Base-by-base conservation (phyloP, 2,113 vertebrate species). In the Romanogobio albipinnatus region DNA sequence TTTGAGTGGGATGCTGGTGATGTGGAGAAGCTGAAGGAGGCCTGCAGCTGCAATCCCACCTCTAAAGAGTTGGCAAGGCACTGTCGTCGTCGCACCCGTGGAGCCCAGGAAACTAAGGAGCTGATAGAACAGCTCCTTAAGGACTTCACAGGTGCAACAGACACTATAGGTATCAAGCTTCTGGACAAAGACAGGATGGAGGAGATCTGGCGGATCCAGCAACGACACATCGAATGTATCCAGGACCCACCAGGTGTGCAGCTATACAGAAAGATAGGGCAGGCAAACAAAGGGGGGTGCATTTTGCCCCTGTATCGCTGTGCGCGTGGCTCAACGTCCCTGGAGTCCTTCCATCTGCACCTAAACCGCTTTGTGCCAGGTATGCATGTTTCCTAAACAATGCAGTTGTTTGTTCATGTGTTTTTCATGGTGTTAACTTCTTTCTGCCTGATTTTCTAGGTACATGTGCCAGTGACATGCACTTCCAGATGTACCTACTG, bases 81-180 rank as follows among this genome's bases (percentile, higher is more conserved):
- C 10, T 62, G n/a, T 26, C 0, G 10, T 13, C n/a, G 10, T 10
- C n/a, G 1, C 59, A 26, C 59, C 26, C n/a, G 59, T 62, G 59
- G 59, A 11, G 58, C 58, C 58, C 58, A 22, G 9, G n/a, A 61
- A 10, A 61, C 9, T 9, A 19, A 59, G 56, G 1, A 59, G 29
- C 66, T 36, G 36, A 43, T 43, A 4, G 68, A 45, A 43, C 19
- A n/a, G 36, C 68, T 71, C 17, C 68, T 71, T 22, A 36, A 70
- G 36, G 70, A 26, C 70, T 49, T 75, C 58, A 47, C 22, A 53
- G 64, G 33, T 6, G 58, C 22, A 9, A 59, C 19, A 0, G 84
- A 81, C 84, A 76, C 39, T 24, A 62, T 51, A 58, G 70, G 68
- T 5, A 15, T 81, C 68, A 39, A 36, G 8, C 24, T 81, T 5